Evolutionary conservation across 2,888 invertebrate species (phyloP).

Genomic region (Rambutsinella grinnellia): DNA sequence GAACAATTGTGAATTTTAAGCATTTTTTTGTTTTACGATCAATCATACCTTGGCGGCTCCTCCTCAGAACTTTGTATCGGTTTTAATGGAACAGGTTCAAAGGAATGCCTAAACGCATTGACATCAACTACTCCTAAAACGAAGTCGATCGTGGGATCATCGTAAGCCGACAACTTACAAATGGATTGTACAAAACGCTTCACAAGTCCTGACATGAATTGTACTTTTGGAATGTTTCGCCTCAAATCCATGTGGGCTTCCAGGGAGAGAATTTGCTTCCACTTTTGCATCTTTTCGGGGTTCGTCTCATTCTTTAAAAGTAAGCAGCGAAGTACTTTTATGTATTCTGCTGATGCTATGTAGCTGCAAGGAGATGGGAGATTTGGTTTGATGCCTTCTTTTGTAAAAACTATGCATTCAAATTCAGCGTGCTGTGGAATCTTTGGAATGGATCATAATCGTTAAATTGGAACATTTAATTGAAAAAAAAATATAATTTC

Average conservation of each 20-base stretch:
- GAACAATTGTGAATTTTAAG: background rate
- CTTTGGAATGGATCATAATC: constrained; percentile 19
- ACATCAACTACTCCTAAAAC: constrained; percentile 58
- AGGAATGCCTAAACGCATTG: constrained; percentile 56
- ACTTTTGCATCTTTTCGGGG: constrained; percentile 41
- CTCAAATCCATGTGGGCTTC: constrained; percentile 52
- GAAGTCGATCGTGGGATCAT: constrained; percentile 41
- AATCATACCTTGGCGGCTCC: too few relatives aligned
- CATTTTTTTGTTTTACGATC: background rate
- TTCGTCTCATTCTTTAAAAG: constrained; percentile 35
- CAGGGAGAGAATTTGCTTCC: constrained; percentile 47
- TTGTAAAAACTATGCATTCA: constrained; percentile 54
- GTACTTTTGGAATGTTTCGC: constrained; percentile 45
- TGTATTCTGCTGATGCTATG: constrained; percentile 51
- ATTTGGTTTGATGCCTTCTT: constrained; percentile 42
- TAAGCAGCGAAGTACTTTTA: constrained; percentile 56
- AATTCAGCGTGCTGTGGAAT: constrained; percentile 52
- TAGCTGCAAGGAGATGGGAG: constrained; percentile 37
- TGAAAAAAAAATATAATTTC: background rate
- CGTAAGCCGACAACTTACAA: constrained; percentile 45
- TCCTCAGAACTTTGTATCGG: background rate
- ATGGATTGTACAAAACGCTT: constrained; percentile 42
- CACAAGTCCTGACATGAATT: constrained; percentile 36
- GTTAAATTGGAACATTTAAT: too few relatives aligned
- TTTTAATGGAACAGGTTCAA: constrained; percentile 43